Base-by-base conservation (phyloP, 2,888 invertebrate species). In the Bhutanitis thaidina region DNA sequence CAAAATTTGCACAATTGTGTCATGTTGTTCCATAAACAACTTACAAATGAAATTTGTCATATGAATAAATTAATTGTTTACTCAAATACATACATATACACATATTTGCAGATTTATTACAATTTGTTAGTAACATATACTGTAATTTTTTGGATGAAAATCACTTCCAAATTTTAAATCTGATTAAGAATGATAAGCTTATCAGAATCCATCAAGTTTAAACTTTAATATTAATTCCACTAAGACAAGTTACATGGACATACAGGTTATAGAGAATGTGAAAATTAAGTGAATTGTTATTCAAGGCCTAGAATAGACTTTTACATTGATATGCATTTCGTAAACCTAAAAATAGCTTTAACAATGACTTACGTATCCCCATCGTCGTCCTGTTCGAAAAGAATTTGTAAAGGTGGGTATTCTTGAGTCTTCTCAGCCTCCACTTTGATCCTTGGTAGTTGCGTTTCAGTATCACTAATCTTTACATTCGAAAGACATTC, bases 311-410 rank as follows among this genome's bases (percentile, higher is more conserved):
- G 27, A 27, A 36, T 10, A 39, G 13, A 14, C 30, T 43, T 13
- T 43, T 12, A 34, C 10, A 34, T n/a, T 1, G 10, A 7, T 34
- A 7, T 5, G 5, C 5, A 10, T 34, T 34, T 34, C 12, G 12
- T 8, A 25, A 13, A 20, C n/a, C 10, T 36, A 2, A 32, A 30
- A 13, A n/a, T n/a, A 5, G 25, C 39, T 13, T 37, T 8, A 35
- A 7, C 20, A 32, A 36, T 14, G 20, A 87, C 96, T 95, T 91
- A 96, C 96, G 96, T 96, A 79, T 97, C 96, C 61, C 96, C 97
- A 64, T 96, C 95, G 58, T 94, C 93, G 74, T 96, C 94, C 67
- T 95, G 96, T 59, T 92, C 90, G 74, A 93, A 96, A 61, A 93
- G 93, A 61, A 92, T 80, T 65, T 92, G 90, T 91, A 94, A 92